Base-by-base conservation (phyloP, 1,140 invertebrate species). In the Adoxophyes honmai region DNA sequence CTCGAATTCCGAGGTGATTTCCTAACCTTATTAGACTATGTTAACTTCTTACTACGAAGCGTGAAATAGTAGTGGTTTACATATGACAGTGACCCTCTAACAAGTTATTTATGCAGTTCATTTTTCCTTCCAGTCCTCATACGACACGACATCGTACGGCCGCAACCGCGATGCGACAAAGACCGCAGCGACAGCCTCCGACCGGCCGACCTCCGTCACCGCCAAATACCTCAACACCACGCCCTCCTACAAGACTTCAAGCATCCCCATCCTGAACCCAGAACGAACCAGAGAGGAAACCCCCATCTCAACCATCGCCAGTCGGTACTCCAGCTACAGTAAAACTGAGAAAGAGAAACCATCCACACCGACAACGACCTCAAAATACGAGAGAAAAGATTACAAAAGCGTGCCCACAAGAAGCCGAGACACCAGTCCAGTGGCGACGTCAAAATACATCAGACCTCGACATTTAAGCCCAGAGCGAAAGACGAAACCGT, bases 391-490 rank as follows among this genome's bases (percentile, higher is more conserved):
- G n/a, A 57, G 39, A 36, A 57, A 57, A 16, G 56, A 57, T 33
- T 51, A 51, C 42, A 74, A 86, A 64, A 68, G 72, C 21, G 63
- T 81, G 18, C 77, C 81, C 8, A 81, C 64, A 16, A 68, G 76
- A 70, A 86, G 75, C 56, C 73, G 85, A 75, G 85, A 88, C 59
- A 69, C 79, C 6, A 88, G 85, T 55, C 84, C 84, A 14, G 71
- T 84, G 58, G 79, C 85, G 61, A 70, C 77, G 21, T 57, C 72
- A 18, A 88, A 88, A 67, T 88, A 86, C 57, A 76, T 74, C 57
- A 71, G 81, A 64, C 58, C 81, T 59, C 69, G 80, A 55, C 78
- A 76, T 33, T 52, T 76, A 8, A 88, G 85, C 62, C 85, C 85
- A 33, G 85, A 86, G 15, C 72, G 82, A 59, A 83, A 70, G 73